Conservation (phyloP, 2,797 vertebrate genomes). For the Coregonus ussuriensis region DNA sequence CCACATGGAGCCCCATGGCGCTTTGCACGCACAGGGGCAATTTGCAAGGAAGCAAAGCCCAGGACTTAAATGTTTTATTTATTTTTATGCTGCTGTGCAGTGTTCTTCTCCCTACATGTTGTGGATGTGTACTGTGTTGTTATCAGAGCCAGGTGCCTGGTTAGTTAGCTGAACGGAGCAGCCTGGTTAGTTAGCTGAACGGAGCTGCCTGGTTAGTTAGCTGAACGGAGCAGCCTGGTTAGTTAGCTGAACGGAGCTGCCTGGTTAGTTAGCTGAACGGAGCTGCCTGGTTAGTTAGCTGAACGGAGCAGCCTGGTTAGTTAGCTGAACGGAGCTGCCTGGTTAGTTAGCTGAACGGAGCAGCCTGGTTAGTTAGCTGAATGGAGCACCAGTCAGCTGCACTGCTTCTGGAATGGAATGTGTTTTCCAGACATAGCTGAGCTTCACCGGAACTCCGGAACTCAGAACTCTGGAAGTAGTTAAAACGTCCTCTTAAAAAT, state of each 20-base stretch:
- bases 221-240: no score
- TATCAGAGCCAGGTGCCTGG: conserved; percentile 23
- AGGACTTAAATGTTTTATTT: conserved; percentile 6
- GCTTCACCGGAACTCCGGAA: conserved; percentile 22
- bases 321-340: no score
- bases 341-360: no score
- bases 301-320: no score
- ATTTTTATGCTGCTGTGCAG: neutral
- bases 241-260: no score
- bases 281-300: no score
- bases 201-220: no score
- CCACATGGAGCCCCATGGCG: neutral
- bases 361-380: no score
- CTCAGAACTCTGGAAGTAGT: conserved; percentile 11
- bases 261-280: no score
- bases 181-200: no score
- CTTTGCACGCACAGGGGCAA: neutral
- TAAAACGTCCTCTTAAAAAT: conserved; percentile 25
- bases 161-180: conserved; percentile 15
- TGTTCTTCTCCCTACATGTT: neutral
- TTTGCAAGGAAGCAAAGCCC: conserved; percentile 15
- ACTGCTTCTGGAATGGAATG: conserved; percentile 9
- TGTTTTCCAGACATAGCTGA: conserved; percentile 22
- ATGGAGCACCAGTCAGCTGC: conserved; percentile 27
- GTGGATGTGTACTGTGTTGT: neutral